phyloP scores from a whole-genome alignment of 2,113 vertebrate genomes.

The Gopherus evgoodei region DNA sequence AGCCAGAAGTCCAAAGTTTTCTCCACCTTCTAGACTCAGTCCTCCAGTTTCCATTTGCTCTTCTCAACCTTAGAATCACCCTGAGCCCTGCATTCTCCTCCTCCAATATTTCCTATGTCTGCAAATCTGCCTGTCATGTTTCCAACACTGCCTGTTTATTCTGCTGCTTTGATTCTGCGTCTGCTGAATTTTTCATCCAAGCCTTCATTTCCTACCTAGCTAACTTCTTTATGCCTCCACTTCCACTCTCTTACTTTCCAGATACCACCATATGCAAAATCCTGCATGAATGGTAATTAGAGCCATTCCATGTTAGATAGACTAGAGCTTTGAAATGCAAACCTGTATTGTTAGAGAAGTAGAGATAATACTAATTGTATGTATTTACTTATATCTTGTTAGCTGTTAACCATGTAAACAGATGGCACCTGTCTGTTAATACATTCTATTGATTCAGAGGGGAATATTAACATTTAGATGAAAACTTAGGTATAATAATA shows the following conservation, averaged over 20 bases:
- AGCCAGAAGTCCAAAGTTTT: neutral
- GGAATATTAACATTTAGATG: too few species aligned
- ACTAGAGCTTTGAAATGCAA: too few species aligned
- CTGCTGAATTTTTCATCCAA: neutral
- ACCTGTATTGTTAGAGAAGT: too few species aligned
- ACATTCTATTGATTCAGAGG: too few species aligned
- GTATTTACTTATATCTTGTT: too few species aligned
- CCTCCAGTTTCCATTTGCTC: neutral
- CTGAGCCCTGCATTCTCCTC: accelerated
- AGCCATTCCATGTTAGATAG: too few species aligned
- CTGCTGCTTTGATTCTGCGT: neutral
- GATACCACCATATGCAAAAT: neutral
- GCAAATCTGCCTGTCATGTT: neutral
- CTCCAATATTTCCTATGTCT: neutral
- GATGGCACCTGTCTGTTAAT: too few species aligned
- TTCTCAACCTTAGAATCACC: neutral
- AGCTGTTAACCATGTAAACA: too few species aligned
- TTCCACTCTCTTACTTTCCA: neutral
- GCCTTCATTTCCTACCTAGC: neutral
- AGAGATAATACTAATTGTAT: too few species aligned
- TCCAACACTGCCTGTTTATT: neutral
- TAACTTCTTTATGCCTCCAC: neutral
- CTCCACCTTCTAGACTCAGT: neutral
- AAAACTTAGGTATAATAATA: too few species aligned
- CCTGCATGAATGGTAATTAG: neutral